A percentile compares a stretch with the other conserved stretches of the same genome.
Evolutionary conservation across 2,888 invertebrate species (phyloP).

Genomic region (Siphlonurus alternatus): DNA sequence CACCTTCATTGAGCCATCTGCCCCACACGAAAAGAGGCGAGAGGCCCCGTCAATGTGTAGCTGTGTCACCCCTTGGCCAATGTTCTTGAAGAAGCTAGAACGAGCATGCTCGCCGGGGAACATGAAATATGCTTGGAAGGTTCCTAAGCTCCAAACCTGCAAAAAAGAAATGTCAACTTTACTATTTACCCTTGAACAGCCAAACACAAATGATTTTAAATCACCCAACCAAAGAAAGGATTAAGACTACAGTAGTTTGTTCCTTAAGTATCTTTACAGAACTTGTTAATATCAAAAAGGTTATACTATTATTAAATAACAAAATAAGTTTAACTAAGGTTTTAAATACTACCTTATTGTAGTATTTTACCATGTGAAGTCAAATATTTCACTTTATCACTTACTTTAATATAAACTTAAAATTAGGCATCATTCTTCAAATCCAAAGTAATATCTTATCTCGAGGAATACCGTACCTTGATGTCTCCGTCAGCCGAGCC

Average conservation of each 20-base stretch:
- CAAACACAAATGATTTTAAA: conserved; percentile 3
- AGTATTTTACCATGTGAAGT: too few relatives aligned
- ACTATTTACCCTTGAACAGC: not conserved
- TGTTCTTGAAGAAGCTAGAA: conserved; percentile 94
- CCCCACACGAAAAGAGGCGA: conserved; percentile 93
- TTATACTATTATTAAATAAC: too few relatives aligned
- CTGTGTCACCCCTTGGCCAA: conserved; percentile 93
- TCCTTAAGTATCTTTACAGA: too few relatives aligned
- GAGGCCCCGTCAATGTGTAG: conserved; percentile 77
- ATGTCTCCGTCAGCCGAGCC: conserved; percentile 88
- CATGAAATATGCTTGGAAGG: conserved; percentile 70
- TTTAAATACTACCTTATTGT: too few relatives aligned
- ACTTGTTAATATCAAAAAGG: too few relatives aligned
- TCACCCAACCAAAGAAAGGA: not conserved
- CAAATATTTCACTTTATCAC: not conserved
- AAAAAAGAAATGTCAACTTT: conserved; percentile 17
- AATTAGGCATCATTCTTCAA: not conserved
- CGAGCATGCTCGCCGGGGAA: conserved; percentile 90
- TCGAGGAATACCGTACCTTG: too few relatives aligned
- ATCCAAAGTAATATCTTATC: conserved; percentile 5
- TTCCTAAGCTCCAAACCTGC: conserved; percentile 84
- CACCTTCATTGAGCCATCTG: conserved; percentile 97
- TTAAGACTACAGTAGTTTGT: conserved; percentile 8
- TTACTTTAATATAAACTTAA: not conserved
- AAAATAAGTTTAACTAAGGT: too few relatives aligned